A percentile compares a stretch with the other conserved stretches of the same genome.
Conservation (phyloP, 2,888 invertebrate species). For the Cephus pulcher region DNA sequence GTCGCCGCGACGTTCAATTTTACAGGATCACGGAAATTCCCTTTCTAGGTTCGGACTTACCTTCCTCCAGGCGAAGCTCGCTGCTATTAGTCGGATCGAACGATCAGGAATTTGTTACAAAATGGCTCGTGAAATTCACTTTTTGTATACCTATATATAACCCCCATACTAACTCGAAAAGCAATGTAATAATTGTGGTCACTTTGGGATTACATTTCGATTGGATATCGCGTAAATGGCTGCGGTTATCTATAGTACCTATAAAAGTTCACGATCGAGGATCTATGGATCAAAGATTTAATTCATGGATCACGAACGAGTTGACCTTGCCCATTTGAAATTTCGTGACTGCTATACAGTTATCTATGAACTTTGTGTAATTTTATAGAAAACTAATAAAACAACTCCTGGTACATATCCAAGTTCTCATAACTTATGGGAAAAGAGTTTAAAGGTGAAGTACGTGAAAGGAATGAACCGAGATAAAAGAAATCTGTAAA, state of each 20-base stretch:
- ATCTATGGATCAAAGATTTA: conserved; percentile 4
- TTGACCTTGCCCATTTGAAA: neutral
- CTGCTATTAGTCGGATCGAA: neutral
- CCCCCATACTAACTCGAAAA: neutral
- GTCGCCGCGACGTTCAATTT: neutral
- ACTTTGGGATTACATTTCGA: neutral
- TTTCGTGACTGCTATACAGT: neutral
- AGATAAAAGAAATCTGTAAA: neutral
- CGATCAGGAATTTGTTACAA: neutral
- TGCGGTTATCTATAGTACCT: neutral
- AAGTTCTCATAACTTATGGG: neutral
- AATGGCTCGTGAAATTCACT: neutral
- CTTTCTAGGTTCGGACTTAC: neutral
- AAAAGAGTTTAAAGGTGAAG: neutral
- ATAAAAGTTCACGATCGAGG: neutral
- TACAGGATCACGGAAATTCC: neutral
- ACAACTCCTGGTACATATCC: neutral
- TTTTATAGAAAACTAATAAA: neutral
- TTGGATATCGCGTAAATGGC: neutral
- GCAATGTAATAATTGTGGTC: neutral
- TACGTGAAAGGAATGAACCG: neutral
- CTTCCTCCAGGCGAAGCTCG: neutral
- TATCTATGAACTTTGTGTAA: neutral
- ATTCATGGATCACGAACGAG: neutral
- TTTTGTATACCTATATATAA: conserved; percentile 4